phyloP scores from a whole-genome alignment of 2,113 vertebrate species.

The Leptodactylus fuscus region DNA sequence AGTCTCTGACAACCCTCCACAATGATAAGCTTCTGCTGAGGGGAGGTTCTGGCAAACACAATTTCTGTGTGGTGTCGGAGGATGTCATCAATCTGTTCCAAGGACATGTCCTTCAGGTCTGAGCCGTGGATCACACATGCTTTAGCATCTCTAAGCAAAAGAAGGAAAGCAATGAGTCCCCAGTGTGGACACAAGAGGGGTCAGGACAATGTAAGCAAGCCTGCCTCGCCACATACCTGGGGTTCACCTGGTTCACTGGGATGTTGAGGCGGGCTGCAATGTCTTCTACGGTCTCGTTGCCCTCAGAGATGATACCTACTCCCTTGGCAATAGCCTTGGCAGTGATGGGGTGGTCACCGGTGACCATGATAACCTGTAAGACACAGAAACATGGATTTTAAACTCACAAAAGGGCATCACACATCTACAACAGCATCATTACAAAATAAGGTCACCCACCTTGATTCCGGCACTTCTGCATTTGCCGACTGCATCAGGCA shows the following conservation, averaged over 20 bases:
- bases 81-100: slow-evolving; percentile 79
- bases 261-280: slow-evolving; percentile 84
- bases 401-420: not conserved
- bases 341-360: slow-evolving; percentile 82
- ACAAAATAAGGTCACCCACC: slow-evolving; percentile 64
- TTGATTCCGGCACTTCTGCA: slow-evolving; percentile 83
- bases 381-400: not conserved
- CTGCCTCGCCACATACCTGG: slow-evolving; percentile 69
- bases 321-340: slow-evolving; percentile 85
- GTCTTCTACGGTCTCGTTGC: slow-evolving; percentile 82
- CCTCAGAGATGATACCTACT: slow-evolving; percentile 83
- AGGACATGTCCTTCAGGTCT: slow-evolving; percentile 81
- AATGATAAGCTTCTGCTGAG: slow-evolving; percentile 85
- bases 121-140: slow-evolving; percentile 82
- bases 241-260: slow-evolving; percentile 82
- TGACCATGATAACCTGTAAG: slow-evolving; percentile 83
- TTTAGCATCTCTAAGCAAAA: slow-evolving; percentile 77
- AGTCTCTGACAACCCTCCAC: slow-evolving; percentile 85
- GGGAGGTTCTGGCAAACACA: slow-evolving; percentile 84
- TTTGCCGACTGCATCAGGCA: slow-evolving; percentile 82
- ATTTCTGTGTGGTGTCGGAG: slow-evolving; percentile 80
- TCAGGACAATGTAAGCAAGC: not conserved
- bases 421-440: no score
- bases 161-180: not conserved
- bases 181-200: not conserved